These are phyloP conservation scores for Pocillopora damicornis DNA, from an alignment of 64 coral and sea anemone genomes.

Conservation along the genomic window DNA sequence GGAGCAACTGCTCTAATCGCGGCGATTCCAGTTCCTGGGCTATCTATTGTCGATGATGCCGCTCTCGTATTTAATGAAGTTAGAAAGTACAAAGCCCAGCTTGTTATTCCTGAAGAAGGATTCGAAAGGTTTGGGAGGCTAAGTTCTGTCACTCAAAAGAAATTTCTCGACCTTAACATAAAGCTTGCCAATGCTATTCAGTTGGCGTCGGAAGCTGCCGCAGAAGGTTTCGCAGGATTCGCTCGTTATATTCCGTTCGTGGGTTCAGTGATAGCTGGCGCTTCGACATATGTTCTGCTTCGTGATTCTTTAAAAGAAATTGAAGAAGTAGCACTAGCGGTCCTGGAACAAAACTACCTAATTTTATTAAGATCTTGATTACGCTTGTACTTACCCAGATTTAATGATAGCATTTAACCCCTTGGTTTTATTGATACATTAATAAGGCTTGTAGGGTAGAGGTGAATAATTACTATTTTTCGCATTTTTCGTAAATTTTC, in stretches of 20 bases:
- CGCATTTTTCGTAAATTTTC: too few relatives aligned
- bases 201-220: background rate
- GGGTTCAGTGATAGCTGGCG: conserved; percentile 23
- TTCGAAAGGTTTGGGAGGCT: conserved; percentile 4
- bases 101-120: conserved; percentile 39
- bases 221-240: background rate
- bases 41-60: conserved; percentile 38
- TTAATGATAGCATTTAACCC: background rate
- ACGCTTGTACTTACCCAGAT: background rate
- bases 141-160: conserved; percentile 2
- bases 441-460: too few relatives aligned
- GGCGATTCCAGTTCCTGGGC: conserved; percentile 24
- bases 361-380: conserved; percentile 13
- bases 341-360: background rate
- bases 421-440: too few relatives aligned
- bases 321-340: conserved; percentile 5
- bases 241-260: conserved; percentile 23
- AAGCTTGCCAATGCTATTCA: background rate
- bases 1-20: conserved; percentile 5
- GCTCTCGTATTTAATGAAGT: conserved; percentile 17
- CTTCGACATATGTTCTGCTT: conserved; percentile 37
- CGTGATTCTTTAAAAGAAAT: conserved; percentile 13
- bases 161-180: conserved; percentile 7
- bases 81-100: conserved; percentile 34
- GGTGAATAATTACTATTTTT: too few relatives aligned